Evolutionary conservation across 2,113 vertebrate genomes (phyloP).

Genomic region (Seriola aureovittata): DNA sequence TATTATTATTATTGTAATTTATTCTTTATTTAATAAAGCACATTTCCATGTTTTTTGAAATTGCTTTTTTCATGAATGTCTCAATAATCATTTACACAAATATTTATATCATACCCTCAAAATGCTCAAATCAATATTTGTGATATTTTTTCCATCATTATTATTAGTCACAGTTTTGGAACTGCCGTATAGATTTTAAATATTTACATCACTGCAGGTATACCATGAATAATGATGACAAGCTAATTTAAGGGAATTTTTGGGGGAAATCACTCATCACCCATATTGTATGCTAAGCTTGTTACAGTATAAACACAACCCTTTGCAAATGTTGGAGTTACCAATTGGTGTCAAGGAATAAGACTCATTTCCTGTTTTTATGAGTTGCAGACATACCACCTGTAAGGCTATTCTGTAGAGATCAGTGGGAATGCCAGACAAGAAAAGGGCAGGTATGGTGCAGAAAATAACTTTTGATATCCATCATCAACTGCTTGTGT

Average conservation of each 20-base stretch:
- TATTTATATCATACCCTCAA: not conserved
- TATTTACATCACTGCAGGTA: not conserved
- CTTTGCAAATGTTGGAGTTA: not conserved
- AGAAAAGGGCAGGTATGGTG: not conserved
- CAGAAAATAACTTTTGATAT: not conserved
- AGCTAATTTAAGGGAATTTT: too few relatives aligned
- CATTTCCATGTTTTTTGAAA: slow-evolving; percentile 61
- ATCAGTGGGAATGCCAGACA: not conserved
- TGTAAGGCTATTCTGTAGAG: not conserved
- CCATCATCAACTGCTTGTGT: not conserved
- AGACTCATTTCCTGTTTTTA: not conserved
- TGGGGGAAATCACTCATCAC: too few relatives aligned
- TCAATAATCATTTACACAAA: not conserved
- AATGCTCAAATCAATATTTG: not conserved
- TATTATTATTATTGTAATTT: slow-evolving; percentile 81
- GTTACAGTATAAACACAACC: not conserved
- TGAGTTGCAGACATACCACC: not conserved
- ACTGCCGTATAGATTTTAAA: not conserved
- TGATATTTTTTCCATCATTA: not conserved
- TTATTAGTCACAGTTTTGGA: not conserved
- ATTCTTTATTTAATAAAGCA: slow-evolving; percentile 82
- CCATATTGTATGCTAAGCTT: not conserved
- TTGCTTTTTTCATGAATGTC: slow-evolving; percentile 28
- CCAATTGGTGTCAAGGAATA: not conserved
- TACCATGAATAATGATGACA: not conserved